phyloP scores from a whole-genome alignment of 2,113 vertebrate species.

The Lagopus leucura region DNA sequence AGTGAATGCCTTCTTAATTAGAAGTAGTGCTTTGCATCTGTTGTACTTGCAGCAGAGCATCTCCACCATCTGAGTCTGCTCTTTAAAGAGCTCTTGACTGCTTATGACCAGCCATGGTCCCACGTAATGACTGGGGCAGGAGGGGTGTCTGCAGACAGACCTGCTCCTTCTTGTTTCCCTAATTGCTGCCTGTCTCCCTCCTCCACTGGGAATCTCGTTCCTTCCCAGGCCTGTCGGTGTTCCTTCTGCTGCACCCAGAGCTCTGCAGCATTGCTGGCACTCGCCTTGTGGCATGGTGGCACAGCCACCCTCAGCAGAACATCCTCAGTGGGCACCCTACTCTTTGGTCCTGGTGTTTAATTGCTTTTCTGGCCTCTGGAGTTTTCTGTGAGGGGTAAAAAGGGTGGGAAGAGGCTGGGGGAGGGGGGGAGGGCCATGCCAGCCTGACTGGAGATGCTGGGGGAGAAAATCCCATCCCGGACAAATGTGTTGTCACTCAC shows the following conservation, averaged over 20 bases:
- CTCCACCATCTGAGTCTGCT: conserved; percentile 47
- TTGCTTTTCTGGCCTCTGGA: background rate
- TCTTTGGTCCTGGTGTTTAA: background rate
- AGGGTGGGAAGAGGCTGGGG: background rate
- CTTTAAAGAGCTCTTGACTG: conserved; percentile 49
- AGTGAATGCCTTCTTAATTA: conserved; percentile 69
- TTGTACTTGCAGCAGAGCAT: conserved; percentile 55
- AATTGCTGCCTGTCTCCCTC: conserved; percentile 35
- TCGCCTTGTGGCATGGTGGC: background rate
- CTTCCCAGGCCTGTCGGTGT: background rate
- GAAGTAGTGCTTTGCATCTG: conserved; percentile 66
- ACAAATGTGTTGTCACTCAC: background rate
- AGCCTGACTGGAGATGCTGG: background rate
- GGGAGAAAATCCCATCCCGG: background rate
- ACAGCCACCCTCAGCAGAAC: background rate
- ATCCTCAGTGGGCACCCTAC: background rate
- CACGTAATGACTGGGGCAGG: conserved; percentile 45
- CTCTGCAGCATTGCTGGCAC: rapidly evolving
- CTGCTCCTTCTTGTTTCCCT: conserved; percentile 57
- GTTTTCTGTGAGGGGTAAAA: background rate
- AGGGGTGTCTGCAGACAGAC: conserved; percentile 54
- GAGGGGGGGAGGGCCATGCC: background rate
- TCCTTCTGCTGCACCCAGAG: background rate
- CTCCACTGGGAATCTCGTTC: background rate
- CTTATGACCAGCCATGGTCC: conserved; percentile 19